Evolutionary conservation across 1,140 invertebrate genomes (phyloP), one percentile per base, ranked within the genome.

Genomic region (Harlomillsia oculata): DNA sequence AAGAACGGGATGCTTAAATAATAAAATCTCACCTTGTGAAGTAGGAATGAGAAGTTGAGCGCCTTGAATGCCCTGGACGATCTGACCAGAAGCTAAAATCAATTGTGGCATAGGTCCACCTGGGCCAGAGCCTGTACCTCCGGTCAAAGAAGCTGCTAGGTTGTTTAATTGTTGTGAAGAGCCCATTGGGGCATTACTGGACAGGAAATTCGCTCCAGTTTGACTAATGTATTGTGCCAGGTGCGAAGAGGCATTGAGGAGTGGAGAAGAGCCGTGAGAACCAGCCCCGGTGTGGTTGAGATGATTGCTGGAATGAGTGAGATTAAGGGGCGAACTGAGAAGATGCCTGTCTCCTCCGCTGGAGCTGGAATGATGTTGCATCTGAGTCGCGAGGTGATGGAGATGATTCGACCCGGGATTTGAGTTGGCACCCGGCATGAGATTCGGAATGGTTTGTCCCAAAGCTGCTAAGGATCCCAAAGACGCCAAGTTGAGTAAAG

Each of bases 1-100:
- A n/a, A n/a, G n/a, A n/a, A n/a, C n/a, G n/a, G n/a, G n/a, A n/a
- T n/a, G n/a, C n/a, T n/a, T n/a, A n/a, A n/a, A n/a, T n/a, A n/a
- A n/a, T n/a, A n/a, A n/a, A n/a, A 25, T 65, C 66, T 72, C 75
- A 92, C 90, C 89, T 82, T 92, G 89, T 34, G 89, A 89, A 18
- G 89, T 92, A 40, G 90, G 90, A 73, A 95, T 93, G 56, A 94
- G 80, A 51, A 94, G 78, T 71, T 94, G 89, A 57, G 89, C 89
- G 9, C 89, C 88, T 72, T 91, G 88, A 63, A 92, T 89, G 53
- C 88, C 87, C 72, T 91, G 87, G 45, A 89, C 82, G 66, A 91
- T 79, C 73, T 92, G 87, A 57, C 89, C 88, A 55, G 88, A 90
- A 41, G 87, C 87, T 62, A 93, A 78, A 69, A 94, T 90, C 59